Percentiles rank a stretch among this genome's conserved stretches.
These are phyloP conservation scores for Neosalanx taihuensis DNA, from an alignment of 2,797 vertebrate species.

Conservation along the genomic window DNA sequence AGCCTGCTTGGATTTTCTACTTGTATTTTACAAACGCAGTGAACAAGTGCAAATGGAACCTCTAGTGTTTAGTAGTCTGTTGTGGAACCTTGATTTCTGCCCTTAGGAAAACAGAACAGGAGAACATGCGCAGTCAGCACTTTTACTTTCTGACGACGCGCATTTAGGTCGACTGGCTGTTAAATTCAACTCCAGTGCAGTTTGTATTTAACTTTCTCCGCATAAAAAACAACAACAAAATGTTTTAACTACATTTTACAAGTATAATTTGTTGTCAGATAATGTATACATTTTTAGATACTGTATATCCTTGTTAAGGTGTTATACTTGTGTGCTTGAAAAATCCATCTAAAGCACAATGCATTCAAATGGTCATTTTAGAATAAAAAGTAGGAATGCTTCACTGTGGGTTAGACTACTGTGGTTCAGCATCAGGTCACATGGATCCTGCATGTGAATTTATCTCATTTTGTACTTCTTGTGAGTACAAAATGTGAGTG, in stretches of 20 bases:
- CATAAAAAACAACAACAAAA: too few species aligned
- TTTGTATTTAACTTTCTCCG: too few species aligned
- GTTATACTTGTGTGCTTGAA: too few species aligned
- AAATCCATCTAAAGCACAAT: too few species aligned
- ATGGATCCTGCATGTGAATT: background rate
- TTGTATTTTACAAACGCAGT: background rate
- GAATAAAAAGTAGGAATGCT: background rate
- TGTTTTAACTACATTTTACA: background rate
- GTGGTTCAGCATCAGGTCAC: background rate
- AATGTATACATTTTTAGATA: too few species aligned
- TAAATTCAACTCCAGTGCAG: too few species aligned
- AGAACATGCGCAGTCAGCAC: background rate
- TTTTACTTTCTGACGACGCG: background rate
- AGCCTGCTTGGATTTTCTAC: too few species aligned
- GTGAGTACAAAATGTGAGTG: too few species aligned
- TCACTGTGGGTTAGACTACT: background rate
- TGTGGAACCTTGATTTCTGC: background rate
- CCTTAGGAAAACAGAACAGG: too few species aligned
- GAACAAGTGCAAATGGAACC: background rate
- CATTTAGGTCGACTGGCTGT: background rate
- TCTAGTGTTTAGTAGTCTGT: background rate
- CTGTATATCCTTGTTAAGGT: too few species aligned
- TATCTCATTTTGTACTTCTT: background rate
- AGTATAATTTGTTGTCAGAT: background rate
- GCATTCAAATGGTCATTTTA: background rate